These are phyloP conservation scores for Athene cunicularia DNA, from an alignment of 2,113 vertebrate genomes.

Conservation along the genomic window DNA sequence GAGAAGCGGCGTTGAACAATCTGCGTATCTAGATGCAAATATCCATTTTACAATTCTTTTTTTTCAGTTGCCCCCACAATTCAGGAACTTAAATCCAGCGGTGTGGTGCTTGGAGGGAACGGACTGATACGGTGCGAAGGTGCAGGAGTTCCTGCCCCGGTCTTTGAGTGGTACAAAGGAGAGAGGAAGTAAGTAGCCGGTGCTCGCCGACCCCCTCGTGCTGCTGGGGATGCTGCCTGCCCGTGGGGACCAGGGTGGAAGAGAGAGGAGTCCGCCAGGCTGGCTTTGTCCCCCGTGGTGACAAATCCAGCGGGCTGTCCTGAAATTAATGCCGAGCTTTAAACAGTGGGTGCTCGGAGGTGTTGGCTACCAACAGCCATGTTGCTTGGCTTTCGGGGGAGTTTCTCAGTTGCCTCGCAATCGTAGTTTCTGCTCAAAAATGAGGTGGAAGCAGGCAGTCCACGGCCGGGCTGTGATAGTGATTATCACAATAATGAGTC, in stretches of 20 bases:
- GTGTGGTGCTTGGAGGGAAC: conserved; percentile 86
- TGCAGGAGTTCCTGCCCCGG: conserved; percentile 89
- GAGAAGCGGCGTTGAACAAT: not conserved
- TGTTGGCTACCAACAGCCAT: accelerated
- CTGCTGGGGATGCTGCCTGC: not conserved
- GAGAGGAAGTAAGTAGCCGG: conserved; percentile 91
- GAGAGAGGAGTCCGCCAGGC: not conserved
- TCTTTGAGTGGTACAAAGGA: conserved; percentile 96
- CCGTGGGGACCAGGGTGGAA: not conserved
- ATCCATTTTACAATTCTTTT: conserved; percentile 59
- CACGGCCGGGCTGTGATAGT: not conserved
- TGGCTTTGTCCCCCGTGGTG: not conserved
- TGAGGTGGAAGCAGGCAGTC: not conserved
- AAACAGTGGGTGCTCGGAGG: accelerated
- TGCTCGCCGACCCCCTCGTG: not conserved
- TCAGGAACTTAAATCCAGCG: conserved; percentile 93
- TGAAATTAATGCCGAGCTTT: not conserved
- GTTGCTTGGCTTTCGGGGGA: not conserved
- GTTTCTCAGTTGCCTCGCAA: accelerated
- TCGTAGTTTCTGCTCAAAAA: not conserved
- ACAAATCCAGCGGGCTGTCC: not conserved
- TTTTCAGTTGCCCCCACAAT: conserved; percentile 91
- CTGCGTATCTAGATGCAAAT: not conserved
- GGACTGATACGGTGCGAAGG: conserved; percentile 94
- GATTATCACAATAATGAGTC: not conserved